Conservation (phyloP, 2,113 vertebrate species). For the Prochilodus magdalenae region DNA sequence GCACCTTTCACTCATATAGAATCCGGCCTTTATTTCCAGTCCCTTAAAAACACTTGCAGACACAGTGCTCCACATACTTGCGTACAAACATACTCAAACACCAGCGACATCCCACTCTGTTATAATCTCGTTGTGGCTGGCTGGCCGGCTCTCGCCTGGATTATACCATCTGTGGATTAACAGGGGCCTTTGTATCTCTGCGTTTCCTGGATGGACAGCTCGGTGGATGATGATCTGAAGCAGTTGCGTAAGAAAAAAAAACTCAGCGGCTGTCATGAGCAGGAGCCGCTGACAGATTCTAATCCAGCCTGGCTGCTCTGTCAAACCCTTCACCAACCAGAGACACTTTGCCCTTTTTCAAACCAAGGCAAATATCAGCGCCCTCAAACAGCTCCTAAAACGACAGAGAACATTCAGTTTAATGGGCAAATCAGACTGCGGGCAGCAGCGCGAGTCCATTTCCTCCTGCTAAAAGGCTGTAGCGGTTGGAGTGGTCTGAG, state of each 20-base stretch:
- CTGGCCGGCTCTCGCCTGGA: conserved; percentile 53
- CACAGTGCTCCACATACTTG: not conserved
- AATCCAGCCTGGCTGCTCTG: conserved; percentile 19
- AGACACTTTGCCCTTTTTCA: conserved; percentile 28
- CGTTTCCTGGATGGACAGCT: conserved; percentile 52
- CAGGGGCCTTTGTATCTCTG: conserved; percentile 54
- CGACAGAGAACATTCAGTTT: conserved; percentile 7
- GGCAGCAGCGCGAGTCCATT: not conserved
- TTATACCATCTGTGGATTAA: conserved; percentile 67
- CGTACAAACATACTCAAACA: conserved; percentile 16
- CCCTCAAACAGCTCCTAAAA: conserved; percentile 16
- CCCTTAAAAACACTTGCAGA: not conserved
- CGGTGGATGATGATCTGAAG: conserved; percentile 53
- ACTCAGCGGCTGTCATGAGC: conserved; percentile 27
- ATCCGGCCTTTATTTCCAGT: not conserved
- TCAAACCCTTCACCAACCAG: conserved; percentile 20
- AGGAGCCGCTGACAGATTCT: conserved; percentile 24
- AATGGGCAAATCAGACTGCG: conserved; percentile 17
- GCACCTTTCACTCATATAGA: not conserved
- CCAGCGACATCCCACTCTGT: not conserved
- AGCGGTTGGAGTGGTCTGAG: not conserved
- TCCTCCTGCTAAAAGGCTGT: conserved; percentile 18
- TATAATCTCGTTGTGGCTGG: conserved; percentile 22
- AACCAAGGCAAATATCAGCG: conserved; percentile 37
- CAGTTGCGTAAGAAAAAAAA: conserved; percentile 16